Percentiles rank a stretch among this genome's conserved stretches.
Conservation (phyloP, 2,113 vertebrate genomes). For the Cyprinodon variegatus region DNA sequence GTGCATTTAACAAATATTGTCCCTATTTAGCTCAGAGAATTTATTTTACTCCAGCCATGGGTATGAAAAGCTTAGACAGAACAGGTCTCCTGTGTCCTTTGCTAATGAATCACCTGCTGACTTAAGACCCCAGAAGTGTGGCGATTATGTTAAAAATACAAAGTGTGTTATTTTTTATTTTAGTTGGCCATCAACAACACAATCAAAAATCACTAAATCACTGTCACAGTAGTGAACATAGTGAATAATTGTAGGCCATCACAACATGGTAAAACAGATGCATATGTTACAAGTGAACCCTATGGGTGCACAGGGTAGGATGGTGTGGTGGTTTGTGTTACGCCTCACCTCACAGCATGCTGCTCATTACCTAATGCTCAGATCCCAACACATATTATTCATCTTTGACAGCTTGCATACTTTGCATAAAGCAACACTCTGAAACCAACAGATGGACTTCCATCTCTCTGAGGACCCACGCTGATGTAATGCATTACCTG, state of each 20-base stretch:
- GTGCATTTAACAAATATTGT: neutral
- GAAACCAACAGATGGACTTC: conserved; percentile 1
- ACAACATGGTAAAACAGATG: conserved; percentile 8
- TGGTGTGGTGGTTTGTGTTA: neutral
- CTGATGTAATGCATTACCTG: neutral
- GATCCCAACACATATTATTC: conserved; percentile 80
- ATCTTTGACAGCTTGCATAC: conserved; percentile 76
- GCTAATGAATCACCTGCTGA: too few species aligned
- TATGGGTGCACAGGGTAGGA: conserved; percentile 64
- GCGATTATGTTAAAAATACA: neutral
- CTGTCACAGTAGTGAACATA: neutral
- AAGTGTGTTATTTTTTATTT: neutral
- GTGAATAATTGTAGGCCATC: conserved; percentile 11
- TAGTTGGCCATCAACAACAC: neutral
- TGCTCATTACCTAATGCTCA: conserved; percentile 82
- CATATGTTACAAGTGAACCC: conserved; percentile 36
- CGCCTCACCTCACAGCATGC: conserved; percentile 71
- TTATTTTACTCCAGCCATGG: neutral
- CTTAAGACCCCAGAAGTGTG: neutral
- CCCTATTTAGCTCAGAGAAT: neutral
- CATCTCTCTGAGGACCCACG: conserved; percentile 1
- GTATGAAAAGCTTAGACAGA: neutral
- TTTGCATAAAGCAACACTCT: conserved; percentile 67
- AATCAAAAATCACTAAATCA: neutral
- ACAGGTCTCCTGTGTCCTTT: too few species aligned